A percentile compares a stretch with the other conserved stretches of the same genome.
These are phyloP conservation scores for Emesis furor DNA, from an alignment of 2,888 invertebrate species.

Conservation along the genomic window DNA sequence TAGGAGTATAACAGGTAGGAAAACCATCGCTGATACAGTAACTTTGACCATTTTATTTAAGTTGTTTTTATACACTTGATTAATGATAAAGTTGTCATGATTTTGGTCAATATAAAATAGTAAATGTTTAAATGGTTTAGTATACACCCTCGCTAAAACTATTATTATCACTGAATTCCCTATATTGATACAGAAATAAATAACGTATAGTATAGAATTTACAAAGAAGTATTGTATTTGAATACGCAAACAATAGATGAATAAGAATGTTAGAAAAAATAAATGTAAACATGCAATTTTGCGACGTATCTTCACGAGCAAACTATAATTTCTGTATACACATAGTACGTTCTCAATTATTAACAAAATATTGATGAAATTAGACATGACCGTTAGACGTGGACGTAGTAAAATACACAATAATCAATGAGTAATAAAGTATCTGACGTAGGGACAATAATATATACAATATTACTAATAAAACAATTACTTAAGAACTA, in stretches of 20 bases:
- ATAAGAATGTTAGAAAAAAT: background rate
- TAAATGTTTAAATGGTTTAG: background rate
- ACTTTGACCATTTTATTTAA: background rate
- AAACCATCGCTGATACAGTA: background rate
- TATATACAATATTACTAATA: too few relatives aligned
- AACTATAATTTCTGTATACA: constrained; percentile 6
- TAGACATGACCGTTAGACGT: background rate
- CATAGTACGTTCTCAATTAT: background rate
- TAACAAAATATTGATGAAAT: background rate
- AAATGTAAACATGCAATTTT: too few relatives aligned
- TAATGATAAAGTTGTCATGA: background rate
- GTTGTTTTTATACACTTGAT: background rate
- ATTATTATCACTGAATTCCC: background rate
- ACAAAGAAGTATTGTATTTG: background rate
- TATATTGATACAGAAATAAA: background rate
- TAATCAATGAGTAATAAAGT: too few relatives aligned
- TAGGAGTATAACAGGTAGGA: background rate
- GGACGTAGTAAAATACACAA: background rate
- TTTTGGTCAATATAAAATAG: background rate
- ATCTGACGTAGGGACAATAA: too few relatives aligned
- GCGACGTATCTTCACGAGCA: background rate
- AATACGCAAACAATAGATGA: background rate
- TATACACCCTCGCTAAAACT: background rate
- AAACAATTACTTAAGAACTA: too few relatives aligned
- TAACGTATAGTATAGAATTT: background rate